These are phyloP conservation scores for Chionomys nivalis DNA, from an alignment of 2,113 vertebrate genomes.

Conservation along the genomic window DNA sequence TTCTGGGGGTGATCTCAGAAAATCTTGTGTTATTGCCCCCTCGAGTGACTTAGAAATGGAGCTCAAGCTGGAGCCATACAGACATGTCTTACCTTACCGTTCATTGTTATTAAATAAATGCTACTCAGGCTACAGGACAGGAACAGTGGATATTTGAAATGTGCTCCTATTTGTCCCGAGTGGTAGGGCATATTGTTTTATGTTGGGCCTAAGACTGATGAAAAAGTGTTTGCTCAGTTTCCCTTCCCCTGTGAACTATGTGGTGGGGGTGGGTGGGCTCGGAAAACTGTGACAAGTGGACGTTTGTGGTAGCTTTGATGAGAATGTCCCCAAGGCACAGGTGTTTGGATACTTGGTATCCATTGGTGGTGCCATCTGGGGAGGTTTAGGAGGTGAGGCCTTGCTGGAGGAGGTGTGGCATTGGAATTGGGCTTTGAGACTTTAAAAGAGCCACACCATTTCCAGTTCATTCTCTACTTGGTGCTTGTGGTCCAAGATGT, in stretches of 20 bases:
- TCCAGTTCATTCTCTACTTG: background rate
- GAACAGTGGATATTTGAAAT: accelerated
- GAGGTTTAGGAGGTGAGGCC: background rate
- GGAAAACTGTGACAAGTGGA: background rate
- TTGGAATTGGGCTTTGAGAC: background rate
- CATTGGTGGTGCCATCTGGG: background rate
- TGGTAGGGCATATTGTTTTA: accelerated
- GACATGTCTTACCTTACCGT: background rate
- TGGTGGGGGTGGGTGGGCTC: background rate
- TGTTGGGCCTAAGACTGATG: background rate
- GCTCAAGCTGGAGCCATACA: background rate
- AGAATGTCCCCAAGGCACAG: background rate
- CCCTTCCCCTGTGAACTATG: accelerated
- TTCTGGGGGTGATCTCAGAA: background rate
- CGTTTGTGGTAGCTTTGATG: background rate
- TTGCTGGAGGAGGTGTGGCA: background rate
- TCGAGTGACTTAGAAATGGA: background rate
- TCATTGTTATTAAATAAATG: background rate
- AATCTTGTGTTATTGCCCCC: background rate
- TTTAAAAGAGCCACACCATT: background rate
- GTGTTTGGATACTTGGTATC: background rate
- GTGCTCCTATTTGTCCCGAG: accelerated
- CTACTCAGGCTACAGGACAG: background rate
- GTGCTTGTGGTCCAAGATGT: background rate
- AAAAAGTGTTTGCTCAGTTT: accelerated